Conservation (phyloP, 2,888 invertebrate species). For the Prosopocoilus inquinatus region DNA sequence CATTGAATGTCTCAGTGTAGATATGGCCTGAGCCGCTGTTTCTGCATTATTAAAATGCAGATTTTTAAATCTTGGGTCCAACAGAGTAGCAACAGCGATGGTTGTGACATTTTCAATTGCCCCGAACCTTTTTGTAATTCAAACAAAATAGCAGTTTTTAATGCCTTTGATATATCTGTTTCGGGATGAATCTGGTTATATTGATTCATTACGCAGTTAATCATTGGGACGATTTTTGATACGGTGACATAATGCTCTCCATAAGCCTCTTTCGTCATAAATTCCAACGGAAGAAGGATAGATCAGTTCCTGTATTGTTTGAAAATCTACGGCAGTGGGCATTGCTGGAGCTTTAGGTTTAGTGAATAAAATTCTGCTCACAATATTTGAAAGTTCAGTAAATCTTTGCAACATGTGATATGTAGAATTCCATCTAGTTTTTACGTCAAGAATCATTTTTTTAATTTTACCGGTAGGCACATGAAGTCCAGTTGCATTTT, state of each 20-base stretch:
- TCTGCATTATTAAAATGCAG: background rate
- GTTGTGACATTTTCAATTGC: background rate
- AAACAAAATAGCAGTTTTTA: background rate
- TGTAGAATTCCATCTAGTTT: conserved; percentile 1
- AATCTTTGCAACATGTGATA: conserved; percentile 2
- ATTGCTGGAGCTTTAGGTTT: no score
- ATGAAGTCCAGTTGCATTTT: no score
- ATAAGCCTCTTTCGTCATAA: no score
- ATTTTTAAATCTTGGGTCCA: conserved; percentile 1
- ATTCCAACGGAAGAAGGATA: no score
- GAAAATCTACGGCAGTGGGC: no score
- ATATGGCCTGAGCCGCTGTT: background rate
- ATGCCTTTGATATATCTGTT: background rate
- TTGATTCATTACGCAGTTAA: background rate
- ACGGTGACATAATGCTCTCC: background rate
- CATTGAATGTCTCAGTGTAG: background rate
- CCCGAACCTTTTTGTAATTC: background rate
- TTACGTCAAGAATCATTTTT: background rate
- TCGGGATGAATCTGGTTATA: background rate
- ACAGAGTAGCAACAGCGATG: background rate
- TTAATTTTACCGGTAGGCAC: no score
- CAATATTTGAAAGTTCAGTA: background rate
- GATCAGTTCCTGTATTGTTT: no score
- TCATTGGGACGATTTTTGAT: background rate
- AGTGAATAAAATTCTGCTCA: background rate